phyloP scores from a whole-genome alignment of 2,113 vertebrate species.

The Thamnophis sirtalis region DNA sequence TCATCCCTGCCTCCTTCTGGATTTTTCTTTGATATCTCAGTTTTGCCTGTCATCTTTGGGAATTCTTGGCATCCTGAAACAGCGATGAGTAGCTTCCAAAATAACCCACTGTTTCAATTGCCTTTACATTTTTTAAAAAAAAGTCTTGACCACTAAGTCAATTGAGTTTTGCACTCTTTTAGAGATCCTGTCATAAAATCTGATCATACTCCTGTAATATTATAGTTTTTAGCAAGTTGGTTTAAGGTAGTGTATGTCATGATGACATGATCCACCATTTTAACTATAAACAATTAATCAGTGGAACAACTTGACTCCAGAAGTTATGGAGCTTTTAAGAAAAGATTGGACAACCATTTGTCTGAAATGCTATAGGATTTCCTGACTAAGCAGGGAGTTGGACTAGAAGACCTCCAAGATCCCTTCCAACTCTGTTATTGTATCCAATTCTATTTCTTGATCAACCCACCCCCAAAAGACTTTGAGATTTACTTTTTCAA shows the following conservation, averaged over 20 bases:
- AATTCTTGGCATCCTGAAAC: background rate
- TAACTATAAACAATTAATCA: no score
- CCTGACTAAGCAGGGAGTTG: no score
- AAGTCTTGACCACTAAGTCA: background rate
- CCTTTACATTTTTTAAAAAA: background rate
- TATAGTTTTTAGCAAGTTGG: background rate
- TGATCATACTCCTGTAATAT: background rate
- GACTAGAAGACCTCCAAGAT: no score
- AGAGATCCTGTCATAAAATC: background rate
- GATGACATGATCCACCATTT: background rate
- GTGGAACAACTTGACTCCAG: no score
- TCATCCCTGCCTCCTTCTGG: background rate
- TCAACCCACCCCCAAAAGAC: background rate
- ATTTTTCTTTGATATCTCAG: background rate
- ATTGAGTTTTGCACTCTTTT: background rate
- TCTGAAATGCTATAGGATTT: no score
- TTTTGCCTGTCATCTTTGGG: background rate
- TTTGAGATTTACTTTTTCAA: background rate
- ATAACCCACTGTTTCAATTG: background rate
- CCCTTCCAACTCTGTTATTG: no score
- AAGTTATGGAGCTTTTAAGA: no score
- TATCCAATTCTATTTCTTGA: background rate
- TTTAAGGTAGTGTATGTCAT: background rate
- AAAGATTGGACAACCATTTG: no score
- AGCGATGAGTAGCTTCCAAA: background rate